Conservation (phyloP, 2,113 vertebrate genomes). For the Zosterops pallidus region DNA sequence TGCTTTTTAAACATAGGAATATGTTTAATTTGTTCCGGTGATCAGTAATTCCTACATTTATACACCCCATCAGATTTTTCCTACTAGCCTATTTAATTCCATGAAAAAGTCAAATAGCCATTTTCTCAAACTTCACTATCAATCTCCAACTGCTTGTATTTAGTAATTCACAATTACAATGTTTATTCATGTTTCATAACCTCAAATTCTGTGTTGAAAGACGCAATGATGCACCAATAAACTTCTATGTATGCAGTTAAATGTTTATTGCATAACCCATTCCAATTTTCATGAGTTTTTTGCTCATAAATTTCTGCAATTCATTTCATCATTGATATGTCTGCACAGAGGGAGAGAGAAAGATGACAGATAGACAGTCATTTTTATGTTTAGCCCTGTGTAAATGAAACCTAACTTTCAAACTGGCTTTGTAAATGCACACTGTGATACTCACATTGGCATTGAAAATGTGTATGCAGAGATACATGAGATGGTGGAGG, state of each 20-base stretch:
- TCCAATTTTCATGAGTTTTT: conserved; percentile 22
- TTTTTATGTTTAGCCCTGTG: conserved; percentile 1
- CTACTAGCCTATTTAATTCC: background rate
- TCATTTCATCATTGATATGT: conserved; percentile 18
- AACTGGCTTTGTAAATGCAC: background rate
- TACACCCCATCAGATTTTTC: background rate
- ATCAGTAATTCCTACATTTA: background rate
- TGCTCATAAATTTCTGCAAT: conserved; percentile 42
- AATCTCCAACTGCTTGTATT: background rate
- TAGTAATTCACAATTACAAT: conserved; percentile 29
- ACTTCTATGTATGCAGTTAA: conserved; percentile 35
- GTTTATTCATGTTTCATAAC: conserved; percentile 21
- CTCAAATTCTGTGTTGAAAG: conserved; percentile 22
- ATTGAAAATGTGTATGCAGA: background rate
- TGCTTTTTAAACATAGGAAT: background rate
- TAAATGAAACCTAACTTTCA: conserved; percentile 22
- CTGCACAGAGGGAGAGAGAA: conserved; percentile 6
- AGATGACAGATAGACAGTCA: conserved; percentile 15
- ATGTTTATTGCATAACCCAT: conserved; percentile 38
- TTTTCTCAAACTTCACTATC: background rate
- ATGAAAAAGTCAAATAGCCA: background rate
- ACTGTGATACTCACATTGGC: background rate
- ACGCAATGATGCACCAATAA: background rate
- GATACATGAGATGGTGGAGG: background rate
- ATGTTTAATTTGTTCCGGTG: background rate